Base-by-base conservation (phyloP, 1,140 invertebrate genomes). In the Ruditapes philippinarum region DNA sequence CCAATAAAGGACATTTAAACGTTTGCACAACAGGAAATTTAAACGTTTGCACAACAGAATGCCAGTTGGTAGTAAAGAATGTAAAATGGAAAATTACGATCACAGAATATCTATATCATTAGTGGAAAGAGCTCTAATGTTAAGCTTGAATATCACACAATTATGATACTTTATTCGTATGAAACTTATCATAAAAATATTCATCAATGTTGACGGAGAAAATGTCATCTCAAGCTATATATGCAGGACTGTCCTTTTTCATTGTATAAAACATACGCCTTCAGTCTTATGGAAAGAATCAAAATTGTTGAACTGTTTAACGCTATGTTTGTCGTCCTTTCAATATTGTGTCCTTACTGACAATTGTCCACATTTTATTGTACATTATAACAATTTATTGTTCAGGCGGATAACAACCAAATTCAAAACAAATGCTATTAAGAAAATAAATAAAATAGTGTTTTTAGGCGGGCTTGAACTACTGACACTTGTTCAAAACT, bases 351-450 rank as follows among this genome's bases (percentile, higher is more conserved):
- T 73, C 2, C 7, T n/a, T n/a, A 14, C 17, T 1, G 19, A 7
- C 5, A 73, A 73, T 9, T 73, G 68, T 73, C 68, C 68, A 40
- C 68, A 73, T 40, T 73, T 40, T 73, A 73, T 73, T 4, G 19
- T 73, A 12, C 33, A 22, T 38, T 33, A 70, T 14, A 57, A 73
- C 36, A 73, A 73, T n/a, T 40, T 73, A 17, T 31, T 73, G 36
- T 7, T 12, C 5, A n/a, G 36, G 5, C 25, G 28, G 33, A 31
- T 65, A 45, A 31, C 62, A 28, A 5, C 12, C 4, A 17, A 65
- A 14, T 25, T 28, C 31, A 65, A 31, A 65, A 31, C 12, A 5
- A 1, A 12, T 1, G 5, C 33, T 9, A 14, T 28, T 5, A 7
- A n/a, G 7, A 28, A n/a, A n/a, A 60, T 60, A 7, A 7, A 19